Conservation (phyloP, 2,797 vertebrate species). For the Myotis planiceps region DNA sequence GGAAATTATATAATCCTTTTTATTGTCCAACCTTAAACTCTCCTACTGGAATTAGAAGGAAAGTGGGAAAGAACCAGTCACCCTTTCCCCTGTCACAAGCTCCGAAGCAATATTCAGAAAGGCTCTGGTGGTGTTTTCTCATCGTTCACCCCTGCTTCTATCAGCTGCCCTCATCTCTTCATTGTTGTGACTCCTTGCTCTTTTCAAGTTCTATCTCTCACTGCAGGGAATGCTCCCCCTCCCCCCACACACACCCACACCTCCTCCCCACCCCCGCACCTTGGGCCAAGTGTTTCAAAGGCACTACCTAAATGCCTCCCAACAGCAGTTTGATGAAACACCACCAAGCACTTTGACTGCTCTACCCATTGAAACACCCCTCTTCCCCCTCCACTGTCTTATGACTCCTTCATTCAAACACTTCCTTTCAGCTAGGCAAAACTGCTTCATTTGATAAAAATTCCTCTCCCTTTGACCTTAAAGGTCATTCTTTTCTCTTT, state of each 20-base stretch:
- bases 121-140: not conserved
- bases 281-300: not conserved
- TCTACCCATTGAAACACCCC: not conserved
- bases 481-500: not conserved
- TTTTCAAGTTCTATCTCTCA: not conserved
- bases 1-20: not conserved
- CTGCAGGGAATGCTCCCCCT: not conserved
- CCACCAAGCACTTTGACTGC: not conserved
- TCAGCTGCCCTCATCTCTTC: not conserved
- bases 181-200: not conserved
- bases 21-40: not conserved
- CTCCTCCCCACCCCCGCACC: not conserved
- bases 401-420: not conserved
- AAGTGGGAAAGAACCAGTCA: not conserved
- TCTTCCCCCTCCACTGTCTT: not conserved
- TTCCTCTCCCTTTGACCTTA: not conserved
- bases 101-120: not conserved
- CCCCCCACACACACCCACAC: not conserved
- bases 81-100: not conserved
- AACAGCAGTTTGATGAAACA: not conserved
- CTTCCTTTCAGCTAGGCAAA: not conserved
- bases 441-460: not conserved
- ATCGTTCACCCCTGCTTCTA: not conserved
- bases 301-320: not conserved
- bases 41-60: constrained; percentile 24